These are phyloP conservation scores for Hyphantria cunea DNA, from an alignment of 1,140 invertebrate species.

Conservation along the genomic window DNA sequence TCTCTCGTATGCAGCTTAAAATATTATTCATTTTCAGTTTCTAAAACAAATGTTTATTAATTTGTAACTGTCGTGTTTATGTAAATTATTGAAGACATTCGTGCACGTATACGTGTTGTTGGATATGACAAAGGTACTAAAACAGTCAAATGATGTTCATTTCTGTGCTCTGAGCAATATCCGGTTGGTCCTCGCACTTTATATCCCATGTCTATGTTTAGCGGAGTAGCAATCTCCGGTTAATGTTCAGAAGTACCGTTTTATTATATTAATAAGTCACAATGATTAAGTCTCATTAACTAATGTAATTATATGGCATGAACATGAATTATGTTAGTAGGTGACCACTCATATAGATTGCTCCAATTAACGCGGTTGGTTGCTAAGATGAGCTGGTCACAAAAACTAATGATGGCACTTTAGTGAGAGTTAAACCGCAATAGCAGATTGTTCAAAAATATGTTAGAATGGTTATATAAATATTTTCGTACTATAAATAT, in stretches of 20 bases:
- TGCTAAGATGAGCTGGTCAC: no score
- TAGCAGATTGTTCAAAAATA: no score
- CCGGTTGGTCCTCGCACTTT: slow-evolving; percentile 38
- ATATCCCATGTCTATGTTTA: slow-evolving; percentile 34
- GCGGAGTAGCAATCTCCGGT: slow-evolving; percentile 22
- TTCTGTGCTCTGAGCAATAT: slow-evolving; percentile 38
- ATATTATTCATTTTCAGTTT: not conserved
- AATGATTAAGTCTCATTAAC: no score
- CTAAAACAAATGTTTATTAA: slow-evolving; percentile 16
- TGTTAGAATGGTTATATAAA: no score
- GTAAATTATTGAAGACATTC: slow-evolving; percentile 26
- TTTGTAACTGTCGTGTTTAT: slow-evolving; percentile 17
- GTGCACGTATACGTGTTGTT: slow-evolving; percentile 13
- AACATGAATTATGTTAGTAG: no score
- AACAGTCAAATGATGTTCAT: slow-evolving; percentile 39
- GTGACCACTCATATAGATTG: no score
- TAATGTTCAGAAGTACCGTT: slow-evolving; percentile 16
- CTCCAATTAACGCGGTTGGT: no score
- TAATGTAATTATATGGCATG: no score
- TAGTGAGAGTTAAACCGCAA: no score
- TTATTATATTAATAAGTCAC: slow-evolving; percentile 16
- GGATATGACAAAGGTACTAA: slow-evolving; percentile 29
- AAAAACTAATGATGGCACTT: no score
- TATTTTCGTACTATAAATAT: no score
- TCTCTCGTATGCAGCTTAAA: no score